Evolutionary conservation across 2,797 vertebrate genomes (phyloP).

Genomic region (Spondyliosoma cantharus): DNA sequence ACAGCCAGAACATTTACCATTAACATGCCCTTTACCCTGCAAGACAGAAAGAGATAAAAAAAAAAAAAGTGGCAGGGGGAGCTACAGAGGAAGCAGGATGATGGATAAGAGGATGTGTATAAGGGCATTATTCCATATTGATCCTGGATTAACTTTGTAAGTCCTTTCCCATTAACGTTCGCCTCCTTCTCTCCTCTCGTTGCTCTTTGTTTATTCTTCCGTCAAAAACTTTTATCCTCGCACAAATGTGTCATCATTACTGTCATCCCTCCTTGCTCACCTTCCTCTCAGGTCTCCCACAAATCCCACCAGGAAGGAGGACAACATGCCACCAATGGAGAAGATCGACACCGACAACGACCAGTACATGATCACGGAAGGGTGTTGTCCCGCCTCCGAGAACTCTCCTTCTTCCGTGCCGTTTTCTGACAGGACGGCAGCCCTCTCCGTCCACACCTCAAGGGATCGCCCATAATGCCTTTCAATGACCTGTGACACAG

Average conservation of each 20-base stretch:
- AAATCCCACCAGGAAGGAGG: conserved; percentile 95
- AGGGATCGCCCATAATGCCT: conserved; percentile 86
- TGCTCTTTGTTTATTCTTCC: neutral
- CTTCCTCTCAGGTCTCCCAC: conserved; percentile 91
- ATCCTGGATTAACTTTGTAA: conserved; percentile 5
- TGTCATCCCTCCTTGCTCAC: conserved; percentile 72
- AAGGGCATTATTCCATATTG: neutral
- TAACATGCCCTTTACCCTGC: conserved; percentile 93
- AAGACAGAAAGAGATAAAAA: conserved; percentile 5
- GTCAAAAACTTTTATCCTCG: neutral
- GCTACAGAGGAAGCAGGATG: neutral
- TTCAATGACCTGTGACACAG: conserved; percentile 87
- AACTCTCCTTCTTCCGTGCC: conserved; percentile 31
- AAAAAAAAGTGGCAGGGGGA: neutral
- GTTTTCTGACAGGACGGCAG: conserved; percentile 42
- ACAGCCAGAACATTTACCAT: conserved; percentile 90
- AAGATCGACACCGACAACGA: conserved; percentile 94
- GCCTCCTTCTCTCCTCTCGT: neutral
- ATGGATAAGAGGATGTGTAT: neutral
- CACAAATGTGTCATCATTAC: neutral
- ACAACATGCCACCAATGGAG: conserved; percentile 91
- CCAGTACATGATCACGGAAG: conserved; percentile 89
- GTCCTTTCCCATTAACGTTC: neutral
- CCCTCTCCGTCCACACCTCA: conserved; percentile 71
- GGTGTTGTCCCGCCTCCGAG: neutral